These are phyloP conservation scores for Cotesia glomerata DNA, from an alignment of 1,140 invertebrate genomes.

Conservation along the genomic window DNA sequence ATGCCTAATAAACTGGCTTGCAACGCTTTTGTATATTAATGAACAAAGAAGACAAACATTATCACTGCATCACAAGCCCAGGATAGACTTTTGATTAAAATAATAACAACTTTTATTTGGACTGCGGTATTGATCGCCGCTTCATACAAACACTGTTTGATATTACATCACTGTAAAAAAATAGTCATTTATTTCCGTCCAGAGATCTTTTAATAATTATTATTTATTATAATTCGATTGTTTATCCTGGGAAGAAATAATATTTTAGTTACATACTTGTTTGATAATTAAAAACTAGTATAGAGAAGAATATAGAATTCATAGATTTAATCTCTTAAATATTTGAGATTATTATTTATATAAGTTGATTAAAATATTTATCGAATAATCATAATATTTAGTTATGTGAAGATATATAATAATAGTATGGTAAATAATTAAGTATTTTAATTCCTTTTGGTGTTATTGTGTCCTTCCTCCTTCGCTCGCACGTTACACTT, in stretches of 20 bases:
- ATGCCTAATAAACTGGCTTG: background rate
- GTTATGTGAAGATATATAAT: conserved; percentile 14
- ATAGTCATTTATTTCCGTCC: no score
- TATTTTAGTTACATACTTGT: background rate
- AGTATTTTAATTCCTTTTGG: no score
- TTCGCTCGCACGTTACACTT: conserved; percentile 2
- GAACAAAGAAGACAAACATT: background rate
- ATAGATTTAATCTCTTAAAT: no score
- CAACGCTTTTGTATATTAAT: conserved; percentile 46
- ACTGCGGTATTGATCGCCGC: conserved; percentile 45
- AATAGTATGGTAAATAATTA: no score
- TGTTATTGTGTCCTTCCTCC: background rate
- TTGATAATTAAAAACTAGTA: no score
- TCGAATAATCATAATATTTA: background rate
- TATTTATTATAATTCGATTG: no score
- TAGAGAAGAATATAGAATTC: no score
- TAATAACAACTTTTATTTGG: conserved; percentile 51
- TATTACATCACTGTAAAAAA: conserved; percentile 46
- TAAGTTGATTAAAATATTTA: background rate
- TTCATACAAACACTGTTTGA: conserved; percentile 21
- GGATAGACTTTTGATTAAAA: conserved; percentile 2
- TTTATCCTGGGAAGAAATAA: no score
- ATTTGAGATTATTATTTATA: conserved; percentile 2
- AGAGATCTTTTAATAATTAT: no score
- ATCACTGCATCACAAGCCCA: background rate